Conservation (phyloP, 2,888 invertebrate genomes). For the Yponomeuta malinellus region DNA sequence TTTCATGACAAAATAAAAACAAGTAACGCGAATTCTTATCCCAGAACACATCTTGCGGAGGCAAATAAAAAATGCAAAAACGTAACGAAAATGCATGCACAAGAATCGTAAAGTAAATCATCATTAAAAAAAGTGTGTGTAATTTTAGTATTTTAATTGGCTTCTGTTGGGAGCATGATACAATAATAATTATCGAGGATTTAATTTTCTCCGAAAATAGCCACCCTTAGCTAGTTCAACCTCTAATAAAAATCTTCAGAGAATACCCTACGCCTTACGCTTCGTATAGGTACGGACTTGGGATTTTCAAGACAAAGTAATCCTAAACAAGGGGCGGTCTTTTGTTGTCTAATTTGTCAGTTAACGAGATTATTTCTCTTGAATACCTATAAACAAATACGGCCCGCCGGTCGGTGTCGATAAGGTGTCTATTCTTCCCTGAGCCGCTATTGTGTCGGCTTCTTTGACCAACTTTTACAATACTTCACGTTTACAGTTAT, state of each 20-base stretch:
- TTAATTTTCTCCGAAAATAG: neutral
- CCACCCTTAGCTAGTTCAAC: neutral
- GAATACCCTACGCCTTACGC: neutral
- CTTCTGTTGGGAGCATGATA: neutral
- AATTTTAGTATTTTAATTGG: neutral
- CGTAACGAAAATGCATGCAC: neutral
- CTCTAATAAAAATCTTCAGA: neutral
- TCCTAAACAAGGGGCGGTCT: neutral
- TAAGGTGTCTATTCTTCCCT: conserved; percentile 29
- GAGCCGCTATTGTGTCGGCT: conserved; percentile 36
- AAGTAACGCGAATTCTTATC: conserved; percentile 3
- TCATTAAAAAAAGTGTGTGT: neutral
- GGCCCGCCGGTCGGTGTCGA: conserved; percentile 43
- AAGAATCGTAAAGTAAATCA: neutral
- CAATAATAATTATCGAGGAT: neutral
- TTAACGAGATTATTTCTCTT: conserved; percentile 25
- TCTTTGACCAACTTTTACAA: conserved; percentile 43
- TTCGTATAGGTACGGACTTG: neutral
- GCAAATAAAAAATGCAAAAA: neutral
- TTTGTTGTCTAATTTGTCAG: conserved; percentile 15
- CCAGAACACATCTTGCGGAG: conserved; percentile 2
- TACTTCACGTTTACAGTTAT: conserved; percentile 16
- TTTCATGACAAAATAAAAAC: conserved; percentile 8
- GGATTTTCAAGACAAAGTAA: neutral
- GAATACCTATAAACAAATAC: conserved; percentile 37